These are phyloP conservation scores for Ichneumoninae sp. DNA, from an alignment of 2,888 invertebrate species.

Conservation along the genomic window DNA sequence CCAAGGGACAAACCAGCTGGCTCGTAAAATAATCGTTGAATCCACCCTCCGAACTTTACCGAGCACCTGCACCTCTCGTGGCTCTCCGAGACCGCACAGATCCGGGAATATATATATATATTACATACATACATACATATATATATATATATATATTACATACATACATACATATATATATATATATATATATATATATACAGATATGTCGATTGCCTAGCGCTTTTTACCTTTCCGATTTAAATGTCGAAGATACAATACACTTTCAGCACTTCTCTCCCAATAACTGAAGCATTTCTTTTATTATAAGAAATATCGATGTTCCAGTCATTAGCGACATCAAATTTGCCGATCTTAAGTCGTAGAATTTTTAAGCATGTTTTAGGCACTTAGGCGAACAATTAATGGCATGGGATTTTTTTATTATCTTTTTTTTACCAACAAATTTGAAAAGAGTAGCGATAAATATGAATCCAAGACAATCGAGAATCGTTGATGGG, in stretches of 20 bases:
- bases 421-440: neutral
- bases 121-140: neutral
- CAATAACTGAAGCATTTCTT: constrained; percentile 23
- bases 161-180: neutral
- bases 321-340: neutral
- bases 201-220: neutral
- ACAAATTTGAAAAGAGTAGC: neutral
- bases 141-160: no score
- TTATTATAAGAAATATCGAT: neutral
- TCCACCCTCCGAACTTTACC: constrained; percentile 68
- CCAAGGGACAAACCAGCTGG: constrained; percentile 73
- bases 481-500: constrained; percentile 13
- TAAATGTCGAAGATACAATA: constrained; percentile 8
- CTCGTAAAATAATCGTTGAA: constrained; percentile 76
- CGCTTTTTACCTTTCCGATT: constrained; percentile 21
- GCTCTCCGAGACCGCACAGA: constrained; percentile 38
- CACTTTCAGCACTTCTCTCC: constrained; percentile 7
- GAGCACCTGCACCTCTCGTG: constrained; percentile 73
- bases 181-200: neutral
- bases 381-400: neutral
- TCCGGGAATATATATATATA: constrained; percentile 30
- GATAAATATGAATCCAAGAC: neutral
- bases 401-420: neutral
- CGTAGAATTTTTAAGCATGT: no score
- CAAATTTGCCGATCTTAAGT: no score